Evolutionary conservation across 2,888 invertebrate genomes (phyloP).

Genomic region (Siphlonurus alternatus): DNA sequence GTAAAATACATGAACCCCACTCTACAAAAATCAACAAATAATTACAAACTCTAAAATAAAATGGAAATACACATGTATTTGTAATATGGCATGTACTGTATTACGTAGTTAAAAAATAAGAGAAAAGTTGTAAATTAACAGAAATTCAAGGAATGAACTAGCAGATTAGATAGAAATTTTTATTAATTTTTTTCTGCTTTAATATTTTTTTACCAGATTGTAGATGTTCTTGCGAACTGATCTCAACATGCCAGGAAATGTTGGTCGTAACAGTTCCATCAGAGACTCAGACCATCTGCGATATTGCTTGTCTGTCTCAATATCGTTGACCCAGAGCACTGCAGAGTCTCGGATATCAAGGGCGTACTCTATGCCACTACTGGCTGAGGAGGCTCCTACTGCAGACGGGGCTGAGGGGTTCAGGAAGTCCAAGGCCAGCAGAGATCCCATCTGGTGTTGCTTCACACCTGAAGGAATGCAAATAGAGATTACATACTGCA

Average conservation of each 20-base stretch:
- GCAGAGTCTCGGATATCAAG: slow-evolving; percentile 89
- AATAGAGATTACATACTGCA: not conserved
- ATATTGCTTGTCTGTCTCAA: slow-evolving; percentile 81
- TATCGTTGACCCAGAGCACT: slow-evolving; percentile 86
- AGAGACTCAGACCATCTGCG: slow-evolving; percentile 75
- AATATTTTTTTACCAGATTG: slow-evolving; percentile 49
- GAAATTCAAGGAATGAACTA: too few species aligned
- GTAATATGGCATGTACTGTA: too few species aligned
- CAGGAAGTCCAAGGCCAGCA: slow-evolving; percentile 56
- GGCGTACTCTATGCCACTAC: slow-evolving; percentile 52
- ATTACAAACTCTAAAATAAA: too few species aligned
- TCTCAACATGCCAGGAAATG: slow-evolving; percentile 93
- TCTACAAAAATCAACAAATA: too few species aligned
- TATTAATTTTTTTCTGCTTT: too few species aligned
- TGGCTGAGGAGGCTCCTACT: slow-evolving; percentile 19
- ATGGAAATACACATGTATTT: too few species aligned
- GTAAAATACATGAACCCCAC: too few species aligned
- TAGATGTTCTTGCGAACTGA: slow-evolving; percentile 73
- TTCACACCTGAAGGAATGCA: slow-evolving; percentile 40
- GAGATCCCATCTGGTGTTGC: slow-evolving; percentile 31
- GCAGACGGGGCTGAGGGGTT: slow-evolving; percentile 21
- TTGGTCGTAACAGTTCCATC: slow-evolving; percentile 84
- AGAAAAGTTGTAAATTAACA: too few species aligned
- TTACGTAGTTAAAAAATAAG: too few species aligned
- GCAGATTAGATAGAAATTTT: too few species aligned